Evolutionary conservation across 1,140 invertebrate genomes (phyloP).

Genomic region (Drosophila lowei): DNA sequence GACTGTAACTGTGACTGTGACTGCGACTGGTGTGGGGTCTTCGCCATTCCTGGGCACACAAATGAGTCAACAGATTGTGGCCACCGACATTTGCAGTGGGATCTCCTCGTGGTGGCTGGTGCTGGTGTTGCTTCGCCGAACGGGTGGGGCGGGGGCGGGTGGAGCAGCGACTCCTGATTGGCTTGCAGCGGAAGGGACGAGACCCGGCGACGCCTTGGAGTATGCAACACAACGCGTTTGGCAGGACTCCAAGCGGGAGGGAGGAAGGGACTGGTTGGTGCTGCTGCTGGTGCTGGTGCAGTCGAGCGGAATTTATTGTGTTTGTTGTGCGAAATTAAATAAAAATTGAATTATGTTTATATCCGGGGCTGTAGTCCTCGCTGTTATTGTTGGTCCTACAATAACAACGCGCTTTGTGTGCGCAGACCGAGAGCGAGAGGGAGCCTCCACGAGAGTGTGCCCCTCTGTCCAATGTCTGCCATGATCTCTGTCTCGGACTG

Average conservation of each 20-base stretch:
- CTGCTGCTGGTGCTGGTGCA: slow-evolving; percentile 19
- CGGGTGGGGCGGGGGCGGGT: not conserved
- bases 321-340: slow-evolving; percentile 79
- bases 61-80: slow-evolving; percentile 73
- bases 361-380: slow-evolving; percentile 50
- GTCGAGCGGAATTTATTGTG: slow-evolving; percentile 77
- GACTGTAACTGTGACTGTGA: not conserved
- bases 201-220: slow-evolving; percentile 48
- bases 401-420: slow-evolving; percentile 71
- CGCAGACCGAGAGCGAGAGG: not conserved
- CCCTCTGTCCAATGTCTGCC: slow-evolving; percentile 46
- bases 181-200: slow-evolving; percentile 23
- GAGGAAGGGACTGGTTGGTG: not conserved
- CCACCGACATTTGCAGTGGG: slow-evolving; percentile 47
- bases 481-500: slow-evolving; percentile 46
- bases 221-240: slow-evolving; percentile 45
- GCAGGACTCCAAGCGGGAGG: slow-evolving; percentile 36
- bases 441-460: slow-evolving; percentile 13
- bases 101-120: slow-evolving; percentile 15
- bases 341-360: slow-evolving; percentile 82
- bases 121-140: not conserved
- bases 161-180: slow-evolving; percentile 34
- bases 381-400: slow-evolving; percentile 72
- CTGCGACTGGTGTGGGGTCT: not conserved
- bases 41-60: slow-evolving; percentile 30